Base-by-base conservation (phyloP, 1,140 invertebrate species). In the Aphis craccivora region DNA sequence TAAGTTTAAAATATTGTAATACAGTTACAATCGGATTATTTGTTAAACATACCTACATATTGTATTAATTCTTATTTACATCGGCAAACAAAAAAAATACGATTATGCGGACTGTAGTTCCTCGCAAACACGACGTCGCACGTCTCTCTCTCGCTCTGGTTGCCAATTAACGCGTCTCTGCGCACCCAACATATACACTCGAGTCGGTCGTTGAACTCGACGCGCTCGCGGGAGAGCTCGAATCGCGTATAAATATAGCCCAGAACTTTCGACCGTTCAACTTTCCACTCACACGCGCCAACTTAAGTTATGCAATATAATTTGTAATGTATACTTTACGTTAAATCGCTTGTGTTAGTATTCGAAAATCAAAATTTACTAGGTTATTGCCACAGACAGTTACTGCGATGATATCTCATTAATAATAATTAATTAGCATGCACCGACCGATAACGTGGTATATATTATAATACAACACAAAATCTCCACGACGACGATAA, bases 131-230 rank as follows among this genome's bases (percentile, higher is more conserved):
- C 51, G 35, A 23, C 4, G 48, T 30, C 35, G 55, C n/a, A 40
- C n/a, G 37, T 83, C n/a, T 48, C 60, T 76, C 60, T 90, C 55
- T 81, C 43, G n/a, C 67, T 37, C 45, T 5, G 76, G 91, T 93
- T 93, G 91, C 91, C 91, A 86, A 93, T 93, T 92, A 92, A 92
- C 83, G 91, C 43, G 37, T 23, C 88, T 37, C 37, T 23, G 88
- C 48, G 91, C 91, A 86, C 91, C 91, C 91, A 93, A 84, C 48
- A 51, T 35, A 84, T 5, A 76, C 45, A 53, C 81, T 43, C 43
- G 48, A 86, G 48, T 67, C 91, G 91, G 91, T 93, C 91, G 35
- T 93, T 93, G 91, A 93, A 93, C 91, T 93, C 91, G 81, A 86
- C 91, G 45, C 81, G 81, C 81, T 76, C 91, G 45, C 91, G 91